Conservation (phyloP, 1,140 invertebrate species). For the Glomeris maerens region DNA sequence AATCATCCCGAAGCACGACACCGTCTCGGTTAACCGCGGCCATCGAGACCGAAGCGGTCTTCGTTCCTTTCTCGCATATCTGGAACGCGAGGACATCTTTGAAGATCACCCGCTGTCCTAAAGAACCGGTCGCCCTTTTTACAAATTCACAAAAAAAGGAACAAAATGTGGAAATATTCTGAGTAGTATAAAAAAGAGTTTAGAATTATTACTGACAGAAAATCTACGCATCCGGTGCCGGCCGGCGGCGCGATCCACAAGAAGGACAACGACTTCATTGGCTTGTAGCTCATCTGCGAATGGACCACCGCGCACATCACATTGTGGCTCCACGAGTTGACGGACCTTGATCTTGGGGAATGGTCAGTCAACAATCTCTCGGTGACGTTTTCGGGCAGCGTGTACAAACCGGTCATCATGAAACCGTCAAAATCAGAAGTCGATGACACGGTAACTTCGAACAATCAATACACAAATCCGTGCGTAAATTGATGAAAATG, state of each 20-base stretch:
- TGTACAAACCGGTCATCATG: conserved; percentile 32
- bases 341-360: conserved; percentile 7
- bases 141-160: not conserved
- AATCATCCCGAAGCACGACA: conserved; percentile 31
- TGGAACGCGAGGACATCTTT: conserved; percentile 32
- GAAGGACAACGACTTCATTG: conserved; percentile 29
- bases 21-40: conserved; percentile 24
- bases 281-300: conserved; percentile 24
- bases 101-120: conserved; percentile 28
- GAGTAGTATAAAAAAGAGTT: not conserved
- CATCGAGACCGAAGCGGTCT: conserved; percentile 20
- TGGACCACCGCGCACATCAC: conserved; percentile 31
- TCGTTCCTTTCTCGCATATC: conserved; percentile 28
- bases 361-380: conserved; percentile 17
- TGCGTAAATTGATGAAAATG: too few species aligned
- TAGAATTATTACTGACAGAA: conserved; percentile 27
- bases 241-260: conserved; percentile 32
- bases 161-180: conserved; percentile 12
- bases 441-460: conserved; percentile 23
- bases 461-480: too few species aligned
- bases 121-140: conserved; percentile 32
- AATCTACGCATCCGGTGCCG: conserved; percentile 35
- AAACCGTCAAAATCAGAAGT: conserved; percentile 33
- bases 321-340: conserved; percentile 22
- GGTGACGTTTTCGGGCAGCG: conserved; percentile 17